Percentiles rank a stretch among this genome's conserved stretches.
Conservation (phyloP, 1,140 invertebrate species). For the Calosoma granatense region DNA sequence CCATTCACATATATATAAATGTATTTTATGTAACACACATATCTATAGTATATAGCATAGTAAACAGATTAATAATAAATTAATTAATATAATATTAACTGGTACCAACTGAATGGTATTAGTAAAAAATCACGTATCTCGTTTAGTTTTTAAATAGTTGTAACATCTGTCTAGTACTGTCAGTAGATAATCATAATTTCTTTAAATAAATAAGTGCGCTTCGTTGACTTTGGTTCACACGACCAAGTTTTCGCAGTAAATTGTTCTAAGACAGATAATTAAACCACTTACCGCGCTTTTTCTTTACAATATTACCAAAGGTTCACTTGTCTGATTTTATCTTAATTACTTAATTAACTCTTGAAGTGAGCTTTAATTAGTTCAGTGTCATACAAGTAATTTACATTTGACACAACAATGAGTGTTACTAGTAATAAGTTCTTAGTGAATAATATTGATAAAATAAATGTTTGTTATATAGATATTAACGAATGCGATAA, state of each 20-base stretch:
- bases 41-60: neutral
- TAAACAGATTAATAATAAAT: neutral
- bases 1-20: neutral
- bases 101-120: neutral
- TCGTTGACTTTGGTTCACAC: too few relatives aligned
- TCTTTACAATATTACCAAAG: conserved; percentile 9
- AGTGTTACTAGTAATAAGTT: neutral
- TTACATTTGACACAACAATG: neutral
- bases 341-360: neutral
- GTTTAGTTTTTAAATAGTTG: too few relatives aligned
- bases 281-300: conserved; percentile 2
- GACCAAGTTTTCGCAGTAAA: conserved; percentile 9
- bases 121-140: too few relatives aligned
- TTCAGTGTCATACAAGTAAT: neutral
- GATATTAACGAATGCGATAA: conserved; percentile 92
- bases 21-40: neutral
- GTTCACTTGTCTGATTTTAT: neutral
- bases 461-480: conserved; percentile 33
- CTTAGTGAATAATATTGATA: neutral
- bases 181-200: too few relatives aligned
- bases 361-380: neutral
- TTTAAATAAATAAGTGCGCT: too few relatives aligned
- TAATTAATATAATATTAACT: neutral
- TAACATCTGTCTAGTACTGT: too few relatives aligned
- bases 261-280: neutral